Percentiles rank a stretch among this genome's conserved stretches.
Evolutionary conservation across 1,140 invertebrate species (phyloP).

Genomic region (Reticulitermes speratus): DNA sequence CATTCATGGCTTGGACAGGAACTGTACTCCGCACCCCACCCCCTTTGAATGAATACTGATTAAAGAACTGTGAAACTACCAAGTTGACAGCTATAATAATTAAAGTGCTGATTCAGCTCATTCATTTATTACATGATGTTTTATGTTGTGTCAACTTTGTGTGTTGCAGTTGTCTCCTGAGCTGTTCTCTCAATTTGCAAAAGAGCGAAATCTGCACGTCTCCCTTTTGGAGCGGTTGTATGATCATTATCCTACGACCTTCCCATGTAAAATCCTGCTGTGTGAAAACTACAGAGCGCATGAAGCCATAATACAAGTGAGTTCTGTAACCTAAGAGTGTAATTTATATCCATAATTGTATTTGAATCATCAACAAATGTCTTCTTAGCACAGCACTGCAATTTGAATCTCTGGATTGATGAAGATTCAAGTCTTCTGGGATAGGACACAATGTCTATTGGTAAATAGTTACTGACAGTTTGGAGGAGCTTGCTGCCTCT

Average conservation of each 20-base stretch:
- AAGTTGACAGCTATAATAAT: not conserved
- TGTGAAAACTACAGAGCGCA: slow-evolving; percentile 87
- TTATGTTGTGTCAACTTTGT: slow-evolving; percentile 30
- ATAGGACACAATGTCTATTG: too few species aligned
- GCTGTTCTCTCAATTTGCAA: slow-evolving; percentile 76
- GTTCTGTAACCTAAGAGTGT: not conserved
- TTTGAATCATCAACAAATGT: not conserved
- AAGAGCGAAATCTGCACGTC: slow-evolving; percentile 72
- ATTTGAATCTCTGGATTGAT: too few species aligned
- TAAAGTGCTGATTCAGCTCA: not conserved
- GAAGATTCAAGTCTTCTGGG: too few species aligned
- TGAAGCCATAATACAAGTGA: slow-evolving; percentile 69
- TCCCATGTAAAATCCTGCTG: slow-evolving; percentile 78
- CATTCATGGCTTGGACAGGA: too few species aligned
- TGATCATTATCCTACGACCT: slow-evolving; percentile 70
- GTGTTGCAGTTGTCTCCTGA: slow-evolving; percentile 64
- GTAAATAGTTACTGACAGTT: too few species aligned
- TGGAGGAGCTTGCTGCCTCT: too few species aligned
- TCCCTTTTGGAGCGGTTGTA: slow-evolving; percentile 80
- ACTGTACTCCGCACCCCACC: too few species aligned
- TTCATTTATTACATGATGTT: not conserved
- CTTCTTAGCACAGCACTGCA: too few species aligned
- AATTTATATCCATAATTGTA: too few species aligned
- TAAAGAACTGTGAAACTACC: too few species aligned
- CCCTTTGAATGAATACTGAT: too few species aligned